These are phyloP conservation scores for Ambastaia sidthimunki DNA, from an alignment of 2,797 vertebrate genomes.

Conservation along the genomic window DNA sequence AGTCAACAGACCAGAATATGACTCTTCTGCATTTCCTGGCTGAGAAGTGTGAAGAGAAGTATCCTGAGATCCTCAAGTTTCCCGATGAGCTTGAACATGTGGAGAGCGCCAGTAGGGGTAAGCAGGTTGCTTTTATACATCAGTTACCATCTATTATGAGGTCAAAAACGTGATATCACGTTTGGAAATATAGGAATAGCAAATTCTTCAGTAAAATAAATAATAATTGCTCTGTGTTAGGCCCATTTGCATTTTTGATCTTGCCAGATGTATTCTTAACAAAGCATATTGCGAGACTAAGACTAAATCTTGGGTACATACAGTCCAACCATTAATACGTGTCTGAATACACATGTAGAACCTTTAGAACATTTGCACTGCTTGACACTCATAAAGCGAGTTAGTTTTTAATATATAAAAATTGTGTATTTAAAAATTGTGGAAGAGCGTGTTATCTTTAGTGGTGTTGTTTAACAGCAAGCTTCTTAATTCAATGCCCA, in stretches of 20 bases:
- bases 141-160: neutral
- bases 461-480: neutral
- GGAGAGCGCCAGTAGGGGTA: constrained; percentile 95
- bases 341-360: neutral
- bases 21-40: constrained; percentile 94
- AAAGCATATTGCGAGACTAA: neutral
- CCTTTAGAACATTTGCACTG: neutral
- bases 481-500: neutral
- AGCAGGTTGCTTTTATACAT: constrained; percentile 30
- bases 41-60: constrained; percentile 88
- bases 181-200: neutral
- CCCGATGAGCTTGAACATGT: constrained; percentile 92
- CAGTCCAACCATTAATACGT: neutral
- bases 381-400: neutral
- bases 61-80: constrained; percentile 88
- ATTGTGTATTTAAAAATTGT: neutral
- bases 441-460: neutral
- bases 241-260: constrained; percentile 1
- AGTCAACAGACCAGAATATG: constrained; percentile 89
- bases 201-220: neutral
- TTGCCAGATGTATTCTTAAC: neutral
- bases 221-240: neutral
- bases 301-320: neutral
- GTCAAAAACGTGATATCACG: neutral
- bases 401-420: neutral